Conservation (phyloP, 2,797 vertebrate genomes). For the Melanogrammus aeglefinus region DNA sequence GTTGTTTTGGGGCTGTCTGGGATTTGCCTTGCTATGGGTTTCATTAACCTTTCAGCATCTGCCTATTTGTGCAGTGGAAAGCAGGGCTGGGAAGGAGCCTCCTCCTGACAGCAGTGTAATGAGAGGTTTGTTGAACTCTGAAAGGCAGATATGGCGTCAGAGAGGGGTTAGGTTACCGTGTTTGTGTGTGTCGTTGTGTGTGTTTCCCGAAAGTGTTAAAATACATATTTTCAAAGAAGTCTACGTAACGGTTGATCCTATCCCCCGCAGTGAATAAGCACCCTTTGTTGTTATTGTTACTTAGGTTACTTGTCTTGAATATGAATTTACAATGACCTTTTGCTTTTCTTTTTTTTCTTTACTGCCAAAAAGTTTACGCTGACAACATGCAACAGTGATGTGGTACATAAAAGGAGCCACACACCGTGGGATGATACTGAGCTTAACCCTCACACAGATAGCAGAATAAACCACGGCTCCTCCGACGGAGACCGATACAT, state of each 20-base stretch:
- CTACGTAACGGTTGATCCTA: background rate
- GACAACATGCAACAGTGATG: too few relatives aligned
- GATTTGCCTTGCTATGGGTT: conserved; percentile 15
- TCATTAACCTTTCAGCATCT: conserved; percentile 10
- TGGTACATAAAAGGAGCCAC: too few relatives aligned
- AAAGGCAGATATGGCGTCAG: conserved; percentile 14
- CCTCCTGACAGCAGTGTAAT: background rate
- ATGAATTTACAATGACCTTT: background rate
- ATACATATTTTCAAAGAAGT: conserved; percentile 1
- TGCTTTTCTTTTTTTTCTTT: background rate
- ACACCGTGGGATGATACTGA: too few relatives aligned
- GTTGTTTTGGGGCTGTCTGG: conserved; percentile 6
- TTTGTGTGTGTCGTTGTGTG: conserved; percentile 6
- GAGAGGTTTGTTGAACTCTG: conserved; percentile 11
- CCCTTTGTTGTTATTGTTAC: background rate
- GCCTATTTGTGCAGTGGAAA: conserved; percentile 19
- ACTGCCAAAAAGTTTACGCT: background rate
- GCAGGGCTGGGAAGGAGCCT: background rate
- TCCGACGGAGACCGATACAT: too few relatives aligned
- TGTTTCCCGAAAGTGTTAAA: background rate
- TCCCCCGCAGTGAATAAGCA: background rate
- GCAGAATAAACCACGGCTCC: too few relatives aligned
- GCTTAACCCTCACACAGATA: too few relatives aligned
- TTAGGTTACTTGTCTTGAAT: background rate
- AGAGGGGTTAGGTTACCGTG: conserved; percentile 30